phyloP scores from a whole-genome alignment of 2,113 vertebrate genomes.

The Trematocara variabile region DNA sequence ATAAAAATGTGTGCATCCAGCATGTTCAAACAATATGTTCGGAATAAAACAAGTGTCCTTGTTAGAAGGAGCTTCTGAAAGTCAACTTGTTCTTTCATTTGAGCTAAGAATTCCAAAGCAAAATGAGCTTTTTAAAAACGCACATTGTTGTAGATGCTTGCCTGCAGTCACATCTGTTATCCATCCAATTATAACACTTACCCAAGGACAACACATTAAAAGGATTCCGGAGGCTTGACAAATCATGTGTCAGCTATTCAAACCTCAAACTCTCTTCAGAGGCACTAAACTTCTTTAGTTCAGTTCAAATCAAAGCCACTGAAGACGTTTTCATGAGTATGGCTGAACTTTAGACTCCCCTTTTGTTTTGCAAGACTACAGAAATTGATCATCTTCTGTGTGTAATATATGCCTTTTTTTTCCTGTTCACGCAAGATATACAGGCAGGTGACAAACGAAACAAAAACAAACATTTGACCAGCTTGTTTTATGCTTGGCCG shows the following conservation, averaged over 20 bases:
- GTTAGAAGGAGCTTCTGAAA: neutral
- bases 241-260: slow-evolving; percentile 20
- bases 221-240: slow-evolving; percentile 20
- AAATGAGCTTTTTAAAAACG: slow-evolving; percentile 5
- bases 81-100: neutral
- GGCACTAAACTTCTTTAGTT: neutral
- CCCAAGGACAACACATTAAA: slow-evolving; percentile 50
- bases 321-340: neutral
- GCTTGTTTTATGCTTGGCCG: neutral
- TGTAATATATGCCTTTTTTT: neutral
- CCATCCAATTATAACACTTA: slow-evolving; percentile 46
- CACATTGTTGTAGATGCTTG: neutral
- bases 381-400: neutral
- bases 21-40: neutral
- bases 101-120: neutral
- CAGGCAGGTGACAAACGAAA: neutral
- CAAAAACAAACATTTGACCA: neutral
- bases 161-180: slow-evolving; percentile 30
- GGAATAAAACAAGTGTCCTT: neutral
- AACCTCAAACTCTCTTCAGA: slow-evolving; percentile 9
- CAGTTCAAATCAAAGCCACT: neutral
- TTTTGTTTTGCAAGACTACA: neutral
- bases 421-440: neutral
- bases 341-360: neutral
- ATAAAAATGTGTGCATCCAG: neutral